Base-by-base conservation (phyloP, 2,797 vertebrate genomes). In the Semaprochilodus insignis region DNA sequence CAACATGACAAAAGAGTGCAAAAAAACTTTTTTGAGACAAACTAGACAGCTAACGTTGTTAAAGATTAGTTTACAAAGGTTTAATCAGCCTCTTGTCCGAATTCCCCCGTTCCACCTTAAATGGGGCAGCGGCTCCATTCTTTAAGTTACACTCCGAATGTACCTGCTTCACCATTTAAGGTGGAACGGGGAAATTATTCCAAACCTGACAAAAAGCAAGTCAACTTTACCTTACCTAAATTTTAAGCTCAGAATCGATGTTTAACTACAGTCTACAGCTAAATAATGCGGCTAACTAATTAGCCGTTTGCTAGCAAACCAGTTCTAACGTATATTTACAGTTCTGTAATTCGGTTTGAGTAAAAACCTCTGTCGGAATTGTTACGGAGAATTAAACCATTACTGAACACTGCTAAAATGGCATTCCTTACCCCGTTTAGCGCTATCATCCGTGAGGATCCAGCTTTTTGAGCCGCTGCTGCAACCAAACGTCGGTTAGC, bases 381-480 rank as follows among this genome's bases (percentile, higher is more conserved):
- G 2, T 6, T n/a, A 65, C 15, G 13, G 2, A 31, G 44, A 13
- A 10, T 13, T 11, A 40, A 67, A 19, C 8, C 8, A 4, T 54
- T 54, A 54, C 15, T 19, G 6, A 72, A 54, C n/a, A 54, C 25
- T 0, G 4, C 23, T 31, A 27, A 73, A 27, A 73, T 11, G 1
- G 10, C 25, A 31, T 0, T 13, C 54, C 79, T 74, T 81, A 81
- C 83, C 83, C 69, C 52, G 83, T 81, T 62, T 34, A 60, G 27
- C 59, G 72, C 4, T 67, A 21, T 21, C 40, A 40, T 52, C 79
- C 79, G 67, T 74, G 74, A 74, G 52, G 44, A 55, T 75, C 74
- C 83, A 78, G 83, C 52, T 62, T 44, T 77, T 85, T 27, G 52
- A 52, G 69, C 63, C 34, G 51, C 65, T 73, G 51, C 67, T 77